Conservation (phyloP, 2,888 invertebrate species). For the Agapetus fuscipes region DNA sequence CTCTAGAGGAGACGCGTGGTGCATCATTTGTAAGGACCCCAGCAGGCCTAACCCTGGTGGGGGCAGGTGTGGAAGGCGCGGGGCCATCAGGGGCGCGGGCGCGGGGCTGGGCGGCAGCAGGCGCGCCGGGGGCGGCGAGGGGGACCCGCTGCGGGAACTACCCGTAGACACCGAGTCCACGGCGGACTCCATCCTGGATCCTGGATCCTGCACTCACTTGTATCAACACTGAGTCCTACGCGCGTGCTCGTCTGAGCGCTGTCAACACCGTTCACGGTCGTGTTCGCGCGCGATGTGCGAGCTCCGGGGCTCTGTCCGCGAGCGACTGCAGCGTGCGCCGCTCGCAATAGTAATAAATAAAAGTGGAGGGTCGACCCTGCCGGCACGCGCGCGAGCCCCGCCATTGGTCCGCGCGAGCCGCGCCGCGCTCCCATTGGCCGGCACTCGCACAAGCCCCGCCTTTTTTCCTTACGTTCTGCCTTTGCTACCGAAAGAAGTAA, state of each 20-base stretch:
- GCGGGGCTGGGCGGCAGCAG: conserved; percentile 37
- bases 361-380: conserved; percentile 34
- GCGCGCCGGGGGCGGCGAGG: conserved; percentile 26
- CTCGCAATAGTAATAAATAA: conserved; percentile 66
- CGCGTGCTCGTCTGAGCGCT: conserved; percentile 7
- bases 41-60: conserved; percentile 76
- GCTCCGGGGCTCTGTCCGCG: conserved; percentile 13
- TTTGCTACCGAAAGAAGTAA: conserved; percentile 37
- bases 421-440: conserved; percentile 40
- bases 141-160: conserved; percentile 40
- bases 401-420: conserved; percentile 37
- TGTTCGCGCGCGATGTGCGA: conserved; percentile 37
- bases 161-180: conserved; percentile 49
- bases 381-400: conserved; percentile 30
- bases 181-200: conserved; percentile 49
- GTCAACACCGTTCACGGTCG: neutral
- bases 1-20: conserved; percentile 72
- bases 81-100: conserved; percentile 52
- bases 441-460: conserved; percentile 24
- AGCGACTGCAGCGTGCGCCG: conserved; percentile 56
- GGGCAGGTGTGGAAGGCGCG: conserved; percentile 61
- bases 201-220: neutral
- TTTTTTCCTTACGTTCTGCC: conserved; percentile 20
- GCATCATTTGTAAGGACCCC: conserved; percentile 68
- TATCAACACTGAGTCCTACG: conserved; percentile 9